Evolutionary conservation across 2,113 vertebrate genomes (phyloP).

Genomic region (Gopherus flavomarginatus): DNA sequence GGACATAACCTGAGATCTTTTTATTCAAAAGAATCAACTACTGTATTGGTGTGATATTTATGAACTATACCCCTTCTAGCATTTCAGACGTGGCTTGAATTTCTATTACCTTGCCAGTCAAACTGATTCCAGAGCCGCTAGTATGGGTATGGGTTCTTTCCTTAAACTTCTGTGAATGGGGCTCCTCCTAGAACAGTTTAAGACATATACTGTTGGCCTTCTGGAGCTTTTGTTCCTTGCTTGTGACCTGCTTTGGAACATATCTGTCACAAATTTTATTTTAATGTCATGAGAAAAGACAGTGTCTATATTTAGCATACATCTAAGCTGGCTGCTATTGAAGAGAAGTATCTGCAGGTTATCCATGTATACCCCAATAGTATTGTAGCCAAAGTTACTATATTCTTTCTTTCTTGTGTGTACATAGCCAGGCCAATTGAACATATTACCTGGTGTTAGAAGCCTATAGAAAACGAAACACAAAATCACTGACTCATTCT

Average conservation of each 20-base stretch:
- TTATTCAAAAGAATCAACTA: neutral
- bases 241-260: neutral
- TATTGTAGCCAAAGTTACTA: slow-evolving; percentile 24
- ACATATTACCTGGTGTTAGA: neutral
- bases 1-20: neutral
- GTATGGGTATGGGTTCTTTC: neutral
- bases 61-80: neutral
- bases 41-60: neutral
- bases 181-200: neutral
- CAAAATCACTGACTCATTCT: neutral
- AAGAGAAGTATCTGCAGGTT: slow-evolving; percentile 62
- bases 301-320: slow-evolving; percentile 69
- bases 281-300: slow-evolving; percentile 75
- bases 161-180: neutral
- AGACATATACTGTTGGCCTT: neutral
- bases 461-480: neutral
- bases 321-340: slow-evolving; percentile 50
- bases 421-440: neutral
- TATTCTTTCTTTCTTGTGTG: slow-evolving; percentile 1
- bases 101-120: neutral
- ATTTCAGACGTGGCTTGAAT: neutral
- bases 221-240: neutral
- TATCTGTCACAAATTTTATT: slow-evolving; percentile 41
- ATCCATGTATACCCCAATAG: neutral
- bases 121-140: neutral